Conservation (phyloP, 2,888 invertebrate species). For the Andrena haemorrhoa region DNA sequence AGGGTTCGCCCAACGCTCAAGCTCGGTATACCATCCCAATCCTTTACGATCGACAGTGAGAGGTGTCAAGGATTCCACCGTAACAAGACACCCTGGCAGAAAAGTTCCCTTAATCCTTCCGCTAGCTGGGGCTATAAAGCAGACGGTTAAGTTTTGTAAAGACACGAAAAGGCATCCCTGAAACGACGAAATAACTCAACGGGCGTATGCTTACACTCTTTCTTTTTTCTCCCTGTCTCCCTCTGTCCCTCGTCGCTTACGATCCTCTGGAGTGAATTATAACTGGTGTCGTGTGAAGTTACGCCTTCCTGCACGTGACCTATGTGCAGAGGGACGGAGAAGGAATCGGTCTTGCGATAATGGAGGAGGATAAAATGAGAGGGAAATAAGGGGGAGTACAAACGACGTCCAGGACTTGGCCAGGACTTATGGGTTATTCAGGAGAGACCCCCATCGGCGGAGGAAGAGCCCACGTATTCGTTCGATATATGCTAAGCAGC, state of each 20-base stretch:
- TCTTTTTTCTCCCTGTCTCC: not conserved
- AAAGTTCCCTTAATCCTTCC: constrained; percentile 64
- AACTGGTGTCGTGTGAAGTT: constrained; percentile 74
- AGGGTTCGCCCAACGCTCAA: not conserved
- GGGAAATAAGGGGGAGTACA: constrained; percentile 57
- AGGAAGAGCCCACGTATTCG: constrained; percentile 67
- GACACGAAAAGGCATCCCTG: constrained; percentile 41
- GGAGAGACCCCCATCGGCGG: constrained; percentile 70
- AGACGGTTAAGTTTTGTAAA: constrained; percentile 36
- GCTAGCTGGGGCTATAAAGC: constrained; percentile 54
- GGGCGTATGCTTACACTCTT: constrained; percentile 1
- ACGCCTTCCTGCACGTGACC: constrained; percentile 79
- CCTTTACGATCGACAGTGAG: constrained; percentile 28
- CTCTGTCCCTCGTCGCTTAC: constrained; percentile 30
- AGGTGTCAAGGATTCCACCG: constrained; percentile 26
- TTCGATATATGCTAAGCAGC: constrained; percentile 81
- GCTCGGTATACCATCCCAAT: not conserved
- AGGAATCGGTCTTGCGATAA: constrained; percentile 31
- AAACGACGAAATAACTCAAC: constrained; percentile 48
- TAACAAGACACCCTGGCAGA: constrained; percentile 36
- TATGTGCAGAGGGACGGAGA: constrained; percentile 61
- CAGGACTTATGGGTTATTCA: constrained; percentile 82
- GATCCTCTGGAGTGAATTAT: constrained; percentile 71
- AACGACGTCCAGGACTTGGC: constrained; percentile 71
- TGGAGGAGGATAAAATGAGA: constrained; percentile 36